Evolutionary conservation across 2,888 invertebrate genomes (phyloP).

Genomic region (Ophonus ardosiacus): DNA sequence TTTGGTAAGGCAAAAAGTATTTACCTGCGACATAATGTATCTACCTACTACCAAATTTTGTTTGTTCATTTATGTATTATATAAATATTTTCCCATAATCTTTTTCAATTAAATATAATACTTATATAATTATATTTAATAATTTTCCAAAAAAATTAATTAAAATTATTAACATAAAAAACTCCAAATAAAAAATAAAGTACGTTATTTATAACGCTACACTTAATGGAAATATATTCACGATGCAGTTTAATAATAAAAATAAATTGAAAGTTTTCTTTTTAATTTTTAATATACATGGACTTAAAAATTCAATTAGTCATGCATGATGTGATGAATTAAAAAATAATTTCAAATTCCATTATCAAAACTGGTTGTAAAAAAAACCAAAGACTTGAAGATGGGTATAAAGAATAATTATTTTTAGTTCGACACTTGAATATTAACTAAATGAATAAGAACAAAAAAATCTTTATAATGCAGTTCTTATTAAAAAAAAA

Average conservation of each 20-base stretch:
- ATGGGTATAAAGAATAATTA: background rate
- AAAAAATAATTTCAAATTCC: background rate
- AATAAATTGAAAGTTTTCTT: background rate
- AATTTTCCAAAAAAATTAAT: background rate
- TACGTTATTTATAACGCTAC: background rate
- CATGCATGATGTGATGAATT: background rate
- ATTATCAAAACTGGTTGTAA: slow-evolving; percentile 12
- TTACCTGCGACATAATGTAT: too few species aligned
- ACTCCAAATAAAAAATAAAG: background rate
- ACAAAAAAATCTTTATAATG: too few species aligned
- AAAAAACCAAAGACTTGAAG: background rate
- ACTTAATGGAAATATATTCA: background rate
- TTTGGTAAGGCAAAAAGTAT: too few species aligned
- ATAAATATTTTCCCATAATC: too few species aligned
- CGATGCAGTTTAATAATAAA: background rate
- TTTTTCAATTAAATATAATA: too few species aligned
- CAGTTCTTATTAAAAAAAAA: too few species aligned
- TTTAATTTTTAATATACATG: background rate
- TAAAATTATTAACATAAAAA: background rate
- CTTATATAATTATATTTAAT: too few species aligned
- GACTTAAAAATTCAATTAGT: slow-evolving; percentile 1
- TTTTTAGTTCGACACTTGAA: background rate
- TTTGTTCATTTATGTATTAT: too few species aligned
- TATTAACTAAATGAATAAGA: background rate
- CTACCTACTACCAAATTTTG: too few species aligned